A percentile compares a stretch with the other conserved stretches of the same genome.
Conservation (phyloP, 2,888 invertebrate species). For the Tipula unca region DNA sequence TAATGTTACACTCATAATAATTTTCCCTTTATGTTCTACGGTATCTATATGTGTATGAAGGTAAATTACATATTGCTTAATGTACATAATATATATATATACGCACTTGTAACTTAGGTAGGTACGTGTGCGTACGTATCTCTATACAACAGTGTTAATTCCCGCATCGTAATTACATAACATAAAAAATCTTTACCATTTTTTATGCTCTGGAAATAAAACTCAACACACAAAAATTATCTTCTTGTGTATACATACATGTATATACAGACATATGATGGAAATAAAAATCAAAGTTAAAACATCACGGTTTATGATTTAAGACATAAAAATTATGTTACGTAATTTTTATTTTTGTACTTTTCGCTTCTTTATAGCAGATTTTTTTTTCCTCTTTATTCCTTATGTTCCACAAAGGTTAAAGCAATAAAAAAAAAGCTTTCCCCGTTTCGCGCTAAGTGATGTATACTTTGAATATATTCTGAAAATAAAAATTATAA, state of each 20-base stretch:
- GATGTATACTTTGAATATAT: conserved; percentile 14
- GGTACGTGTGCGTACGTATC: neutral
- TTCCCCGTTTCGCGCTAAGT: neutral
- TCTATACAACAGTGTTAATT: neutral
- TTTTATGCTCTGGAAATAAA: neutral
- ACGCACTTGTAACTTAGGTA: neutral
- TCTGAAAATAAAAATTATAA: neutral
- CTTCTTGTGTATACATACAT: neutral
- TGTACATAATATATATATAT: no score
- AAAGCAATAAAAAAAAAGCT: neutral
- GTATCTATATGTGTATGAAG: neutral
- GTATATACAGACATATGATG: neutral
- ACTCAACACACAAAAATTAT: neutral
- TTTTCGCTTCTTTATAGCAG: neutral
- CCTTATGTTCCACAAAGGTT: neutral
- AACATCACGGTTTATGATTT: conserved; percentile 8
- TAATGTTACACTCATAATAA: neutral
- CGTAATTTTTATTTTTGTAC: neutral
- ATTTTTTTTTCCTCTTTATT: neutral
- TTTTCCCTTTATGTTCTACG: neutral
- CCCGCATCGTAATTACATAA: neutral
- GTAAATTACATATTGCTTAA: neutral
- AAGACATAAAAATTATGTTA: neutral
- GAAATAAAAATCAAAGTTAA: conserved; percentile 4
- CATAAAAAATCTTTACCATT: neutral